Conservation (phyloP, 2,113 vertebrate species). For the Tragelaphus buxtoni region DNA sequence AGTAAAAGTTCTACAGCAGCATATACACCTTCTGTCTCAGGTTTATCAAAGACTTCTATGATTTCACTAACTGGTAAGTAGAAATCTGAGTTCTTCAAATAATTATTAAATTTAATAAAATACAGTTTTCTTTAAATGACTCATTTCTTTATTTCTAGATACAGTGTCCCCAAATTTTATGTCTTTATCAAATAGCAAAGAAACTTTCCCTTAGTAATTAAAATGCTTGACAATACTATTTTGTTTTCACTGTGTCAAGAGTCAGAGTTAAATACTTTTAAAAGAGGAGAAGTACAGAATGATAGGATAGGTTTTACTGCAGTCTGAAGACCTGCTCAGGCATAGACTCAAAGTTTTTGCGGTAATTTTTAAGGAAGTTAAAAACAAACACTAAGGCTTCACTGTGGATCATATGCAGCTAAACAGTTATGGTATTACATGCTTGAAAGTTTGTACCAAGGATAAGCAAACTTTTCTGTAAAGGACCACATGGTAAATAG, state of each 20-base stretch:
- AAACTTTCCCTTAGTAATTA: neutral
- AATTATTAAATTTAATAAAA: neutral
- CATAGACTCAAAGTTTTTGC: neutral
- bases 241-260: neutral
- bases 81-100: neutral
- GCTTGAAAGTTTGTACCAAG: neutral
- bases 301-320: neutral
- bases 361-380: neutral
- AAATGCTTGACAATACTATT: neutral
- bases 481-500: neutral
- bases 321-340: neutral
- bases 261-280: neutral
- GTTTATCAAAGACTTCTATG: constrained; percentile 76
- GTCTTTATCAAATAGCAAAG: neutral
- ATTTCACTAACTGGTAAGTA: constrained; percentile 82
- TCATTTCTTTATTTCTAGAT: neutral
- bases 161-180: neutral
- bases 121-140: neutral
- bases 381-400: neutral
- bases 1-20: constrained; percentile 80
- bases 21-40: constrained; percentile 72
- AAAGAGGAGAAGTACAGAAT: neutral
- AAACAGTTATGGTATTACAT: neutral
- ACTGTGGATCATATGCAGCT: neutral
- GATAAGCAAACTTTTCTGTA: neutral